These are phyloP conservation scores for Anolis sagrei DNA, from an alignment of 2,113 vertebrate species.

Conservation along the genomic window DNA sequence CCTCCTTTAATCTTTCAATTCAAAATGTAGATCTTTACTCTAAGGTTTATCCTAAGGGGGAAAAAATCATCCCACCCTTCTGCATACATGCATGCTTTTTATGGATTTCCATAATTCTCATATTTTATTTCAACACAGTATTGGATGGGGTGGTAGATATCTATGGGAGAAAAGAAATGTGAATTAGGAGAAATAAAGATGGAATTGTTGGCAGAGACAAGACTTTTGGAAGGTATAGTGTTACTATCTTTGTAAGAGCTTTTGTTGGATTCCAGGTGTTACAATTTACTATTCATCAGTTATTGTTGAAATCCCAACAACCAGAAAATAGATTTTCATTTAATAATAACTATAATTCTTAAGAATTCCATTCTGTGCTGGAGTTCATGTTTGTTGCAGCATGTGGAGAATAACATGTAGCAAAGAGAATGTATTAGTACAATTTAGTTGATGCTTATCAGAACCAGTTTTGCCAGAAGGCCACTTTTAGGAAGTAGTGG, in stretches of 20 bases:
- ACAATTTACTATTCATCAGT: neutral
- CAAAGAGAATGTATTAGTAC: neutral
- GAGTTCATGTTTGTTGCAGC: neutral
- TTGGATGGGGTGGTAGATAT: neutral
- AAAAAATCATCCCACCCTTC: neutral
- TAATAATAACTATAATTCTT: neutral
- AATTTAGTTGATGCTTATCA: neutral
- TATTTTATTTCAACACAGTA: neutral
- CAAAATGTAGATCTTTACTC: too few species aligned
- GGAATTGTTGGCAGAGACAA: too few species aligned
- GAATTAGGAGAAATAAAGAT: neutral
- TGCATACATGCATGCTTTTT: neutral
- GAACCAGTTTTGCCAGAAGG: neutral
- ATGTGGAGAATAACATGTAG: neutral
- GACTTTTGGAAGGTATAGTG: neutral
- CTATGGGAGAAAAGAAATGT: neutral
- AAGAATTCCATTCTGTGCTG: neutral
- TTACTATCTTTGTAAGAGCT: neutral
- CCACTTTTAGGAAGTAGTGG: neutral
- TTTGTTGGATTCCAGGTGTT: neutral
- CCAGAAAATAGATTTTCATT: neutral
- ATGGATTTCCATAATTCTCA: neutral
- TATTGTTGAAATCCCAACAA: neutral
- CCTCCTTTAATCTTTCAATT: too few species aligned
- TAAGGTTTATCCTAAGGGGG: neutral